Evolutionary conservation across 2,888 invertebrate genomes (phyloP), one percentile per base, ranked within the genome.

Genomic region (Drosophila melanosoma): DNA sequence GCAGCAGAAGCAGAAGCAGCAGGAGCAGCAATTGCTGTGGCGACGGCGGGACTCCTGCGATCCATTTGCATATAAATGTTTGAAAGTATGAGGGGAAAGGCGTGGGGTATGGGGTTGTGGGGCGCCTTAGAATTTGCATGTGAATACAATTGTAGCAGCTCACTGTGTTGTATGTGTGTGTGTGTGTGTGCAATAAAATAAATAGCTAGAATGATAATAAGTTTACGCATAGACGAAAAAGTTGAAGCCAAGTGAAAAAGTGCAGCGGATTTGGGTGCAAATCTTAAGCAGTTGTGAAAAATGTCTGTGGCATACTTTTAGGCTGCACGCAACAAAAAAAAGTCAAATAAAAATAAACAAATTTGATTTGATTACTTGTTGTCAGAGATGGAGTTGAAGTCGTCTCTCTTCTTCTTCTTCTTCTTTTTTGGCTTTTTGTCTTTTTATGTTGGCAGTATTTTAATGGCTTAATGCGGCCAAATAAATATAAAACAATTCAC

Each of bases 41-140:
- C 6, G 23, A 20, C 17, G 17, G 54, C 33, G 58, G 69, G 33
- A 36, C 42, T 51, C 74, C 57, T 61, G 70, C 76, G 65, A 84
- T 84, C 81, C 77, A 85, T 85, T 85, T 85, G 85, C 85, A 85
- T 85, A 85, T 83, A 85, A 87, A 87, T 85, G 84, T 77, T 79
- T 73, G 75, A 63, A 66, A 74, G 77, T 72, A 66, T 62, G 68
- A 45, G 8, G 45, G 20, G 15, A 45, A 23, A 23, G 64, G 69
- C 63, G 60, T 23, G 6, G 15, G 40, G 10, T n/a, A 15, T 15
- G 20, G 23, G 36, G 3, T 3, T 3, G 56, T 48, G 29, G 67
- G 29, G 48, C 8, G 10, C 10, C 48, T 33, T 33, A 73, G 57
- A 64, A 85, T 85, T 85, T 87, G 85, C 85, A 87, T 85, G 85